Conservation (phyloP, 2,797 vertebrate genomes). For the Nasua narica region DNA sequence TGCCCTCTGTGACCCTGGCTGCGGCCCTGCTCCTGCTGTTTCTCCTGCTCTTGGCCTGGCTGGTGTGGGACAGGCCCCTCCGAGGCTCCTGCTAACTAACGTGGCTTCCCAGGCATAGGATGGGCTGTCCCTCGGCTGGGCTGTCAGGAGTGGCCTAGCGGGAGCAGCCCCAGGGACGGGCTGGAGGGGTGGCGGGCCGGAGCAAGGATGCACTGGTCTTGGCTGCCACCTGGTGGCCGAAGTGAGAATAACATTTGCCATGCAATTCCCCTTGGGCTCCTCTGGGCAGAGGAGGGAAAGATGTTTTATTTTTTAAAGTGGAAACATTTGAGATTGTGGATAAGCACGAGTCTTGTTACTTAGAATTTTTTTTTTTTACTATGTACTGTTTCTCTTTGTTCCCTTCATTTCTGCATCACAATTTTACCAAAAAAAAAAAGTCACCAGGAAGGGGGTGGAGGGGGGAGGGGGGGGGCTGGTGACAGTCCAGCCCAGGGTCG, state of each 20-base stretch:
- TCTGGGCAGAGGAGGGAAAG: accelerated
- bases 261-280: accelerated
- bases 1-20: slow-evolving; percentile 63
- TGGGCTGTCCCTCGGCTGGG: background rate
- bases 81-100: background rate
- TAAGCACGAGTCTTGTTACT: background rate
- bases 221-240: background rate
- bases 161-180: too few relatives aligned
- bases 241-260: background rate
- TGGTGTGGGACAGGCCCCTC: background rate
- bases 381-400: background rate
- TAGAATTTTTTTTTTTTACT: background rate
- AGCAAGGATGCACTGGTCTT: background rate
- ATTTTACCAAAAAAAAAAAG: background rate
- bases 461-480: accelerated
- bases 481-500: accelerated
- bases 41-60: slow-evolving; percentile 27
- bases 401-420: background rate
- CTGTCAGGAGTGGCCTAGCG: background rate
- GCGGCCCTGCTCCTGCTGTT: slow-evolving; percentile 58
- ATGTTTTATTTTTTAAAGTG: background rate
- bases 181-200: background rate
- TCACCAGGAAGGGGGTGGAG: background rate
- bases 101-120: accelerated
- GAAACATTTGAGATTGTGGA: background rate